Base-by-base conservation (phyloP, 2,888 invertebrate species). In the Cynaeus angustus region DNA sequence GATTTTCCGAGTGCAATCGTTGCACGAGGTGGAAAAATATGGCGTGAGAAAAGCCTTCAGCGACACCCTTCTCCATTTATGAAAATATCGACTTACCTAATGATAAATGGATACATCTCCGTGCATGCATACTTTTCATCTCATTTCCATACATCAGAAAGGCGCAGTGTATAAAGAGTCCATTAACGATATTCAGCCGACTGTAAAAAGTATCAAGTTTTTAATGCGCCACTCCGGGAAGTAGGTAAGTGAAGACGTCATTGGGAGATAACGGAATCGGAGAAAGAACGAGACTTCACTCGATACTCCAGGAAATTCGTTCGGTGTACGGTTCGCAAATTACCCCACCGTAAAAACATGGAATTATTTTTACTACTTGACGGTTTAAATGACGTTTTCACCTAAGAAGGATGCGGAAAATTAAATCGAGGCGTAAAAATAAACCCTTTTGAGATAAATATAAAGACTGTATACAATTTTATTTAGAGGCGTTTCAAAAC, bases 141-240 rank as follows among this genome's bases (percentile, higher is more conserved):
- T 76, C 73, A 78, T 78, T 77, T 79, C 75, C 79, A 77, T 79
- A 77, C 73, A 75, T 76, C 74, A 75, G 73, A 71, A 71, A 71
- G 72, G 68, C 72, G 75, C 74, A 72, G 74, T 76, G 75, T 78
- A 82, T 82, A 83, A 83, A 81, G 83, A 83, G 81, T 82, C 84
- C 84, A 84, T 84, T 84, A 84, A 82, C 79, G 80, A 80, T 82
- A 83, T 81, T 80, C 83, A 83, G 78, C 82, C 79, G 80, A 81
- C 81, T 81, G 83, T 83, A 81, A 83, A 84, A 84, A 84, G 83
- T 84, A 84, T 83, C 83, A 82, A 82, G 83, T 84, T 84, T 83
- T 83, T 82, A 82, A 82, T 81, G 81, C 79, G 79, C 71, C 79
- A 77, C 73, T 74, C 73, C 78, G 78, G 79, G 78, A 81, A 79